Evolutionary conservation across 2,113 vertebrate genomes (phyloP).

Genomic region (Salminus brasiliensis): DNA sequence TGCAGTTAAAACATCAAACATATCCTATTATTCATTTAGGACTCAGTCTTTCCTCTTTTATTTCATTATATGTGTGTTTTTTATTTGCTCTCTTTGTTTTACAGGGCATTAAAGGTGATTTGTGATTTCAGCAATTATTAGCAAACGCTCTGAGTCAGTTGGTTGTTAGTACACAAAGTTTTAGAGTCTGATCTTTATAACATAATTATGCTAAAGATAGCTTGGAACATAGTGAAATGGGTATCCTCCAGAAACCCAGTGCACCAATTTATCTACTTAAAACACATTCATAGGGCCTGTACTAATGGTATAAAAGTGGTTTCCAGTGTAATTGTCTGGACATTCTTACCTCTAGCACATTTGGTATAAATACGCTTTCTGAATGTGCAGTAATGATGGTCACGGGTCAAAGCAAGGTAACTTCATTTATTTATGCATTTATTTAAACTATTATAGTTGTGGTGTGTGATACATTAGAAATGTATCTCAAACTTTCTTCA

Average conservation of each 20-base stretch:
- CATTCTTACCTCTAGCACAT: not conserved
- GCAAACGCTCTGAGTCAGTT: not conserved
- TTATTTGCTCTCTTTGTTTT: not conserved
- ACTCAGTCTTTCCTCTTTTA: not conserved
- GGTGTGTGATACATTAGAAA: not conserved
- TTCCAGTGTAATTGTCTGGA: not conserved
- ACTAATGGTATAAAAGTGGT: not conserved
- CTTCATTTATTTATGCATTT: not conserved
- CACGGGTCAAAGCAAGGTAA: not conserved
- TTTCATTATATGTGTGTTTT: not conserved
- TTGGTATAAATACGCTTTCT: not conserved
- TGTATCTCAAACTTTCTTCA: not conserved
- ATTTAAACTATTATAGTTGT: not conserved
- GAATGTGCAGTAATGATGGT: not conserved
- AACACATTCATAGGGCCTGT: not conserved
- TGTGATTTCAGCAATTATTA: not conserved
- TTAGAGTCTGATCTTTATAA: conserved; percentile 3
- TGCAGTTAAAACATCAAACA: too few species aligned
- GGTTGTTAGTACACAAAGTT: not conserved
- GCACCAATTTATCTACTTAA: not conserved
- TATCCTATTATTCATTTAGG: not conserved
- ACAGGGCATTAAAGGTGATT: not conserved
- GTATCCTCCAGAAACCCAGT: not conserved
- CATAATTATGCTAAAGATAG: not conserved
- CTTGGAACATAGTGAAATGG: not conserved